Base-by-base conservation (phyloP, 2,797 vertebrate species). In the Harpagifer antarcticus region DNA sequence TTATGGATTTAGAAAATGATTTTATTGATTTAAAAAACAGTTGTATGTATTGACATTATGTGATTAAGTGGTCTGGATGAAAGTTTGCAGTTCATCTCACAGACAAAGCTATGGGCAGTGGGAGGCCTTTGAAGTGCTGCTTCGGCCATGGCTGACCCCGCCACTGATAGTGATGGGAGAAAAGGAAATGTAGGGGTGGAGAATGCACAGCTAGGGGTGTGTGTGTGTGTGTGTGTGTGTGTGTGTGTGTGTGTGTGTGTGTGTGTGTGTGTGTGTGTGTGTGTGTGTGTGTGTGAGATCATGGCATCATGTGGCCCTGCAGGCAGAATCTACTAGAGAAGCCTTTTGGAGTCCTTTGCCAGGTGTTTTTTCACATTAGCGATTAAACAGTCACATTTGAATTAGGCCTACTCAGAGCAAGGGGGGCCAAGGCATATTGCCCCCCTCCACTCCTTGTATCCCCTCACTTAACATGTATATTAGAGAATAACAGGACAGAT, bases 51-150 rank as follows among this genome's bases (percentile, higher is more conserved):
- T n/a, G 49, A 47, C 45, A 59, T 0, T 60, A 17, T 45, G 42
- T 27, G 47, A 43, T 54, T 11, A 43, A 50, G 23, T 54, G 19
- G 23, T 40, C 42, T n/a, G 14, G 33, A 55, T 42, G 37, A n/a
- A 9, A 40, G 71, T 84, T 71, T 58, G 14, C 9, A 63, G 37
- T 72, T 79, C 44, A 67, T 72, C 43, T n/a, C 11, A 2, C 44
- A 63, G 57, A 69, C 48, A 86, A 66, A 74, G 61, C 59, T 49
- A 65, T 78, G 60, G 62, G 78, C 50, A 64, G 63, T 47, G 40
- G 52, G 66, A 68, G 55, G 15, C 43, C 68, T 74, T 78, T 67
- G 55, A 85, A 73, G 76, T 55, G 63, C 53, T 65, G 9, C 68
- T 68, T 20, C 53, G 53, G 50, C 59, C 57, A 33, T 31, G n/a